Evolutionary conservation across 2,888 invertebrate species (phyloP), one percentile per base, ranked within the genome.

Genomic region (Leucophenga maculata): DNA sequence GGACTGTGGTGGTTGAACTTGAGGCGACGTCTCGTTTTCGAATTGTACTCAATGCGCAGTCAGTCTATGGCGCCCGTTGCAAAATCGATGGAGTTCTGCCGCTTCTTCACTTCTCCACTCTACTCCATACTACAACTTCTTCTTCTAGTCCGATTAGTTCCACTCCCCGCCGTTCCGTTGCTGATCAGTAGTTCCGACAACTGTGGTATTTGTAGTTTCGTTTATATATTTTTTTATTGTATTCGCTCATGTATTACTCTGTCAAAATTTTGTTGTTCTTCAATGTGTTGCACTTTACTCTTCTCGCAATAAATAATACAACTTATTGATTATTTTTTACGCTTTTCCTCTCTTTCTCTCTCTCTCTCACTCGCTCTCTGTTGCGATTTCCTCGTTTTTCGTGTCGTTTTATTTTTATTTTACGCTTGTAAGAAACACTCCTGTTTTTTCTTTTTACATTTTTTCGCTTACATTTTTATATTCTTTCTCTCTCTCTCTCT

Each of bases 31-130:
- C 39, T n/a, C 32, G 39, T 18, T 60, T 60, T 32, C 14, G 13
- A 60, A 18, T 60, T 60, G 16, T 44, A 16, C 59, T 48, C 32
- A 13, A 52, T 32, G 60, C 60, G 68, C 50, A 50, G 57, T 68
- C 39, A 16, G 44, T 64, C 39, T 65, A 48, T 54, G 67, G 67
- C 65, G 65, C 59, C 69, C 62, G 69, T 52, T 68, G 71, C 67
- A 74, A 74, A 74, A 74, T 74, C 74, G 74, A 74, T 74, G 74
- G 50, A 59, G 39, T 71, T 46, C 64, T 65, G 64, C 44, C 64
- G 46, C 20, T 59, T 52, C 48, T 54, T 54, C 48, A 39, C 67
- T 16, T 26, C 48, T 54, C 31, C 31, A 16, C 16, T 6, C 31
- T 31, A 18, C 39, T 60, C 31, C 31, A 16, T 13, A 16, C 11